Evolutionary conservation across 2,888 invertebrate genomes (phyloP).

Genomic region (Apamea epomidion): DNA sequence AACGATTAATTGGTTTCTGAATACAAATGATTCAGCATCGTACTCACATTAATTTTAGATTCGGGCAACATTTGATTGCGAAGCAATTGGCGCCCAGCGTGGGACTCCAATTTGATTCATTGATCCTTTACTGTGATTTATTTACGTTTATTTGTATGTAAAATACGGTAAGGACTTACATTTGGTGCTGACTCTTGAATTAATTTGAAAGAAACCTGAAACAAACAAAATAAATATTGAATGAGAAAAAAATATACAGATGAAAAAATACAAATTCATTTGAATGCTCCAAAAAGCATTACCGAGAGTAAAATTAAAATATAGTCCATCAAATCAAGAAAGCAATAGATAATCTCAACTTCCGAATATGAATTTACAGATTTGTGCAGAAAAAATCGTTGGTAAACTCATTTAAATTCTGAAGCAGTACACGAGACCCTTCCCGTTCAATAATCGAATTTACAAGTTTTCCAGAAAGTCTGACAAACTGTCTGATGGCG

Average conservation of each 20-base stretch:
- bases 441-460: conserved; percentile 49
- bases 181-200: conserved; percentile 23
- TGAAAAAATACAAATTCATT: background rate
- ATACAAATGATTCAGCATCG: conserved; percentile 46
- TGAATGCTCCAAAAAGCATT: conserved; percentile 2
- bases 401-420: conserved; percentile 54
- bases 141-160: conserved; percentile 21
- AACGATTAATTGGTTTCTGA: conserved; percentile 45
- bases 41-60: conserved; percentile 57
- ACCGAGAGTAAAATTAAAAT: conserved; percentile 1
- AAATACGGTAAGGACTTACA: conserved; percentile 48
- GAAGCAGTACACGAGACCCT: conserved; percentile 35
- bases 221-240: conserved; percentile 53
- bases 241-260: background rate
- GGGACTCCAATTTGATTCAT: conserved; percentile 53
- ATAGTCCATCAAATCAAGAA: conserved; percentile 15
- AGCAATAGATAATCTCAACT: conserved; percentile 20
- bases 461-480: conserved; percentile 50
- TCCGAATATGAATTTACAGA: conserved; percentile 30
- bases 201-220: conserved; percentile 48
- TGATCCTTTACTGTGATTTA: conserved; percentile 29
- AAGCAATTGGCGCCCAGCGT: conserved; percentile 61
- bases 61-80: conserved; percentile 28
- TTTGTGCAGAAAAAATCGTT: conserved; percentile 39
- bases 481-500: conserved; percentile 49